These are phyloP conservation scores for Tachina fera DNA, from an alignment of 2,888 invertebrate species.

Conservation along the genomic window DNA sequence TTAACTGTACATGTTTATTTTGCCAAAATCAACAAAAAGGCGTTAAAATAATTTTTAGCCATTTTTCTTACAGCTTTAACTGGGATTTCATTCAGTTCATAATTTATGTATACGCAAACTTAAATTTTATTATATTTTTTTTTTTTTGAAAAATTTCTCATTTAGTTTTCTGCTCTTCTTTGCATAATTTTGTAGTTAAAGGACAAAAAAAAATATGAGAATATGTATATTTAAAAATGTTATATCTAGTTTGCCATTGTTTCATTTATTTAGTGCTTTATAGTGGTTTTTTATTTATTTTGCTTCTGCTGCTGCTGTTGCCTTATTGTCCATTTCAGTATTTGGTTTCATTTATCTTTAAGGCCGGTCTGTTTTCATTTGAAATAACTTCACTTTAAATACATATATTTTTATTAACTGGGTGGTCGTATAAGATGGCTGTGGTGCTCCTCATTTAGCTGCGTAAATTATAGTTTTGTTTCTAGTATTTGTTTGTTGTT, in stretches of 20 bases:
- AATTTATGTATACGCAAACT: constrained; percentile 69
- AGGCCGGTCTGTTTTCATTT: constrained; percentile 24
- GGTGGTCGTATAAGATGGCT: constrained; percentile 19
- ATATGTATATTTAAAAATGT: background rate
- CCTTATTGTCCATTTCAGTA: constrained; percentile 53
- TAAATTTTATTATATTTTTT: constrained; percentile 27
- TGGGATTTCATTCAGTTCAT: constrained; percentile 62
- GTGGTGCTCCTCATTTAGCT: constrained; percentile 16
- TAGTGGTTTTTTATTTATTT: constrained; percentile 13
- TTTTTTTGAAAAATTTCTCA: constrained; percentile 16
- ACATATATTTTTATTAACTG: constrained; percentile 20
- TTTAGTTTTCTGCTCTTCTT: background rate
- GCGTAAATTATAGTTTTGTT: constrained; percentile 47
- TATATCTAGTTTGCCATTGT: constrained; percentile 26
- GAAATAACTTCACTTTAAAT: constrained; percentile 25
- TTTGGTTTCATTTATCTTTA: constrained; percentile 64
- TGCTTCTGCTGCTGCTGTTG: background rate
- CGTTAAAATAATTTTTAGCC: constrained; percentile 59
- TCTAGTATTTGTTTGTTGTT: constrained; percentile 42
- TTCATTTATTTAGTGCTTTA: background rate
- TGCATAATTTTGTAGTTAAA: constrained; percentile 20
- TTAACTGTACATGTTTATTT: constrained; percentile 16
- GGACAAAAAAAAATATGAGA: background rate
- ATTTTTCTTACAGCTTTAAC: constrained; percentile 54
- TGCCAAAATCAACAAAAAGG: constrained; percentile 55